Percentiles rank a stretch among this genome's conserved stretches.
These are phyloP conservation scores for Panulirus ornatus DNA, from an alignment of 1,140 invertebrate genomes.

Conservation along the genomic window DNA sequence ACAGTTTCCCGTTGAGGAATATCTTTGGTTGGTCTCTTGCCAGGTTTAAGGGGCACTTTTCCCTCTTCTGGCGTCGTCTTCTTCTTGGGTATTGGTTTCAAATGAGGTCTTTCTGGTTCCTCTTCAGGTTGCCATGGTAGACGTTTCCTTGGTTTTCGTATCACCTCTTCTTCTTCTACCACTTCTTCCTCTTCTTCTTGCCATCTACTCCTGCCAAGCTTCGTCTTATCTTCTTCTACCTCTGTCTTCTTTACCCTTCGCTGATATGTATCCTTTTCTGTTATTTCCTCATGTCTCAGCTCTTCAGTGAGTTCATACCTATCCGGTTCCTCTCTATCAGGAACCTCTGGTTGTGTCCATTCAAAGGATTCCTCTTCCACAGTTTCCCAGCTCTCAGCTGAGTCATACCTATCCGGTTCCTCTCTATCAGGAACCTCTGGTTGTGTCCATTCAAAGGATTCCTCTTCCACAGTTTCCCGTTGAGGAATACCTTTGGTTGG, in stretches of 20 bases:
- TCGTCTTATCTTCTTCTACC: constrained; percentile 32
- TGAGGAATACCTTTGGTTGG: constrained; percentile 67
- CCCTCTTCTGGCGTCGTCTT: constrained; percentile 45
- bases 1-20: constrained; percentile 37
- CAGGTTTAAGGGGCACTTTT: constrained; percentile 68
- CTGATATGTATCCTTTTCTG: constrained; percentile 75
- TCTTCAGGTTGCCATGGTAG: constrained; percentile 60
- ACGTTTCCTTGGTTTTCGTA: constrained; percentile 60
- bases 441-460: constrained; percentile 62
- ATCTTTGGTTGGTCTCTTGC: constrained; percentile 74
- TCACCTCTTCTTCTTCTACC: constrained; percentile 67
- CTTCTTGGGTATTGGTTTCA: constrained; percentile 51
- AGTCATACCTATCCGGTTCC: too few relatives aligned
- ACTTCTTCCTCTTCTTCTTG: constrained; percentile 50
- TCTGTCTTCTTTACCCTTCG: constrained; percentile 20
- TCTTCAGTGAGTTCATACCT: constrained; percentile 43
- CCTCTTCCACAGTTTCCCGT: constrained; percentile 27
- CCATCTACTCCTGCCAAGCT: constrained; percentile 43
- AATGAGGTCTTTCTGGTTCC: constrained; percentile 22
- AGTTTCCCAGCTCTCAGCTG: too few relatives aligned
- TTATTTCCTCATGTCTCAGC: constrained; percentile 70
- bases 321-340: constrained; percentile 66
- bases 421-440: constrained; percentile 75
- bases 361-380: constrained; percentile 42
- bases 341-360: constrained; percentile 75